phyloP scores from a whole-genome alignment of 2,797 vertebrate genomes.

The Enteromius treurensis region DNA sequence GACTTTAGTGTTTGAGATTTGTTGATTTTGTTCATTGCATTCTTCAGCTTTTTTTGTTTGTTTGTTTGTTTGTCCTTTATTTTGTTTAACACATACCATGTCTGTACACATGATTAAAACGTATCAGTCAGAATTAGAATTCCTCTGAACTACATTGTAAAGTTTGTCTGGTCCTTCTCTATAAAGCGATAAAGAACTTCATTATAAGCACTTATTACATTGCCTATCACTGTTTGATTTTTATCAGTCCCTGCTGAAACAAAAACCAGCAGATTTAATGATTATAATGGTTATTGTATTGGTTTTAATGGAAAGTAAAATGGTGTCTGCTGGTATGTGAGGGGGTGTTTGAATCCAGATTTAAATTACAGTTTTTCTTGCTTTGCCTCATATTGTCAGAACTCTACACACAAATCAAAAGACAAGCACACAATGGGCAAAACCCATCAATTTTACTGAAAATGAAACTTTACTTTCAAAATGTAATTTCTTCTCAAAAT shows the following conservation, averaged over 20 bases:
- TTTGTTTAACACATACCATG: slow-evolving; percentile 58
- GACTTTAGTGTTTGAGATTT: background rate
- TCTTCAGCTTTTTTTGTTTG: no score
- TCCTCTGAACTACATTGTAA: background rate
- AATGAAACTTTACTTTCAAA: no score
- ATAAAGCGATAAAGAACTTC: background rate
- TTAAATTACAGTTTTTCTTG: background rate
- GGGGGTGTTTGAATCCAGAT: background rate
- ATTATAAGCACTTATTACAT: background rate
- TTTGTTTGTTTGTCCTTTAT: background rate
- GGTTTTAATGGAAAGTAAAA: no score
- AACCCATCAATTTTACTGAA: no score
- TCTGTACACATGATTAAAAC: slow-evolving; percentile 42
- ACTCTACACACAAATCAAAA: no score
- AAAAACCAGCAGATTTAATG: no score
- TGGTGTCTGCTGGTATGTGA: no score
- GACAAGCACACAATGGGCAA: no score
- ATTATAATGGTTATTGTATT: no score
- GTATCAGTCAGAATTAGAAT: slow-evolving; percentile 56
- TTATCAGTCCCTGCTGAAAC: background rate
- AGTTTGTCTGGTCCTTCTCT: background rate
- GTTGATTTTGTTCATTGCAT: slow-evolving; percentile 39
- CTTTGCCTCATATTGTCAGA: no score
- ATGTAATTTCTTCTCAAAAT: no score
- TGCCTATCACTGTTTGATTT: background rate